A percentile compares a stretch with the other conserved stretches of the same genome.
Conservation (phyloP, 2,888 invertebrate genomes). For the Agrotis exclamationis region DNA sequence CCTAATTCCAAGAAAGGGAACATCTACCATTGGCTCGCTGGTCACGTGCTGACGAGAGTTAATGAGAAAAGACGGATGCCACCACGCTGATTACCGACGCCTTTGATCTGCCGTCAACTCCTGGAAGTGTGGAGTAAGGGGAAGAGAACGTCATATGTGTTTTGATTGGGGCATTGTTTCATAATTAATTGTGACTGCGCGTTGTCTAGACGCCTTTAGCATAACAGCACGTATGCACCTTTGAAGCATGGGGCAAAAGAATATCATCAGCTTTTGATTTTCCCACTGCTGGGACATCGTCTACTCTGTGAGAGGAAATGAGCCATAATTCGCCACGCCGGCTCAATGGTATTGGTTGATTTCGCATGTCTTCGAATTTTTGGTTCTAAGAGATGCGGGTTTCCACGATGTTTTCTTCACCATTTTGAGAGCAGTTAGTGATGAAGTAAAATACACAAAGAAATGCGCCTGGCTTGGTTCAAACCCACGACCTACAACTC, state of each 20-base stretch:
- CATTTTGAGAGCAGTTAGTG: no score
- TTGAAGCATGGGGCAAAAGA: no score
- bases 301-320: no score
- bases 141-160: conserved; percentile 26
- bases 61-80: conserved; percentile 61
- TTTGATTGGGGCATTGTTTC: conserved; percentile 20
- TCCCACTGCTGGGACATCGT: no score
- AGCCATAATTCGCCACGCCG: no score
- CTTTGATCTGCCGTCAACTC: conserved; percentile 62
- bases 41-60: conserved; percentile 59
- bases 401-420: no score
- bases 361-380: no score
- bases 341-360: no score
- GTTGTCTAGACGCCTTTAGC: conserved; percentile 16
- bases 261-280: no score
- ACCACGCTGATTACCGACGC: conserved; percentile 50
- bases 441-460: no score
- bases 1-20: conserved; percentile 60
- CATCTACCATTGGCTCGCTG: conserved; percentile 26
- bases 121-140: conserved; percentile 36
- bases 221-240: not conserved
- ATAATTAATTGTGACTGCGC: conserved; percentile 9
- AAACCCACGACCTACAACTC: not conserved
- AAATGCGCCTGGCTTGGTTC: no score
- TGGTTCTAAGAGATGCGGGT: no score